These are phyloP conservation scores for Atherinosoma microstoma DNA, from an alignment of 2,797 vertebrate species.

Conservation along the genomic window DNA sequence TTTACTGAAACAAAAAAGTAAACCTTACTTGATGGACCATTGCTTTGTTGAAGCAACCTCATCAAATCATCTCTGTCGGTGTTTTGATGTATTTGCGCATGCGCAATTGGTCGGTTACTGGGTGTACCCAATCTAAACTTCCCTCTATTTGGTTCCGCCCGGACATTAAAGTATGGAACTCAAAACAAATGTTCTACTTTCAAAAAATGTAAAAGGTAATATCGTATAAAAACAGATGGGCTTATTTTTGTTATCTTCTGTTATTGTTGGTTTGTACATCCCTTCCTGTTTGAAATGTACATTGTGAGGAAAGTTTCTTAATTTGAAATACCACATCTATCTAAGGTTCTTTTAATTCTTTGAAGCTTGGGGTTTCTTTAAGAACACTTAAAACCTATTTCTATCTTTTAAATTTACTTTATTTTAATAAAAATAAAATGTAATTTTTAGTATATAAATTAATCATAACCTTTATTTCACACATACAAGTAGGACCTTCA, in stretches of 20 bases:
- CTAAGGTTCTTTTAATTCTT: not conserved
- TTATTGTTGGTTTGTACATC: too few species aligned
- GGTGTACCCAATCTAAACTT: not conserved
- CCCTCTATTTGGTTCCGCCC: slow-evolving; percentile 24
- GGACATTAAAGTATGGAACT: not conserved
- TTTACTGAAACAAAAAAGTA: slow-evolving; percentile 35
- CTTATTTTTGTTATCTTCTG: too few species aligned
- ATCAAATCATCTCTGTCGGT: not conserved
- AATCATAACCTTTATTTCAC: not conserved
- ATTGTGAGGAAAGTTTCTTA: not conserved
- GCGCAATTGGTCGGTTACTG: slow-evolving; percentile 21
- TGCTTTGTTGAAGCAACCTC: slow-evolving; percentile 22
- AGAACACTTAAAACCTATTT: too few species aligned
- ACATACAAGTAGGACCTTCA: not conserved
- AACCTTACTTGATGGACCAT: slow-evolving; percentile 36
- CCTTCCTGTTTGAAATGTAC: too few species aligned
- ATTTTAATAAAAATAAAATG: too few species aligned
- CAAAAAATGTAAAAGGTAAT: too few species aligned
- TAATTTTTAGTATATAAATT: not conserved
- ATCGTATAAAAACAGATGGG: too few species aligned
- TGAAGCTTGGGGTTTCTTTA: too few species aligned
- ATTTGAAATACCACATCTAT: too few species aligned
- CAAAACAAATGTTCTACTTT: not conserved
- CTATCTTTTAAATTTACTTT: too few species aligned
- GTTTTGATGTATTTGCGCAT: slow-evolving; percentile 54